Evolutionary conservation across 2,797 vertebrate species (phyloP), one percentile per base, ranked within the genome.

Genomic region (Miichthys miiuy): DNA sequence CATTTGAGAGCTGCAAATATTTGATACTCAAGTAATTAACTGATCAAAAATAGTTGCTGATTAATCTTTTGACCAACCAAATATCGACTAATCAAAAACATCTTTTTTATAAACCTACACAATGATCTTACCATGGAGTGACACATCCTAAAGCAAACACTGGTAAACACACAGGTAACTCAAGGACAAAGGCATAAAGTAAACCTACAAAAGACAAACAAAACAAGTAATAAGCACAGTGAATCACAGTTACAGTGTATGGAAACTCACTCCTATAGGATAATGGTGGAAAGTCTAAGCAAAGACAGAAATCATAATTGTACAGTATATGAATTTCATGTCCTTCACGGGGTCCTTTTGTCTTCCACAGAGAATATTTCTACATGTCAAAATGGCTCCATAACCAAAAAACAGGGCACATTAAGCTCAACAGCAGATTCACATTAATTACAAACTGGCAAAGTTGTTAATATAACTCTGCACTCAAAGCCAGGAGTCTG

Each of bases 381-480:
- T 63, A 38, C 69, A 67, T 74, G 54, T 84, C 75, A 82, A 86
- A 89, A 85, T 74, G 83, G 74, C 74, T 88, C 70, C 60, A 58
- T 61, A 72, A 77, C 46, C 62, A 68, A 58, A 63, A 68, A 88
- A 85, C 83, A 85, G 84, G 75, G 80, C 79, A 78, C 76, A 70
- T 83, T 72, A 82, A 86, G 87, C 88, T 85, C 87, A 84, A 88
- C 87, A 87, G 85, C 91, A 88, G 88, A 91, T 89, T 93, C 89
- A 85, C 85, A 93, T 94, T 94, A 93, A 95, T 95, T 95, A 92
- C 91, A 90, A 90, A 93, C 86, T 91, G 93, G 89, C 89, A 91
- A 91, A 94, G 89, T 93, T 94, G 93, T 92, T 93, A 92, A 93
- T 93, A 92, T 94, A 93, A 94, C 92, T 93, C 83, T 89, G 85